Evolutionary conservation across 1,140 invertebrate genomes (phyloP).

Genomic region (Drosophila bocki): DNA sequence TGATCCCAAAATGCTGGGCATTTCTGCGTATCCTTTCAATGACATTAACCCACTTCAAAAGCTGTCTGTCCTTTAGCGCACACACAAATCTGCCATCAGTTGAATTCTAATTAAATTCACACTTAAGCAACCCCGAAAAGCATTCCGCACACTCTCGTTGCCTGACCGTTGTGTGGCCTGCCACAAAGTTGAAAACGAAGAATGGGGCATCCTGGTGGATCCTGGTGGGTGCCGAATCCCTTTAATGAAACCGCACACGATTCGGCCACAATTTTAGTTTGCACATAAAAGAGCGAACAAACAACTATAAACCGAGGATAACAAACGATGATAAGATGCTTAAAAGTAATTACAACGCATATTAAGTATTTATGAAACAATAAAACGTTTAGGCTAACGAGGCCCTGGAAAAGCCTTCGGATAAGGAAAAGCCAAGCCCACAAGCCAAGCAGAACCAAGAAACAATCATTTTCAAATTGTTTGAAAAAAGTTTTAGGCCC

Average conservation of each 20-base stretch:
- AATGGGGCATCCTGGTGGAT: neutral
- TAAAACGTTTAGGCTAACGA: conserved; percentile 69
- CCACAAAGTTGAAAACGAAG: conserved; percentile 48
- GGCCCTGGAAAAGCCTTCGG: conserved; percentile 14
- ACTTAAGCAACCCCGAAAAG: conserved; percentile 28
- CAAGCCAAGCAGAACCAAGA: conserved; percentile 26
- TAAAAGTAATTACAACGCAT: conserved; percentile 73
- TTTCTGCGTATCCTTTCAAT: conserved; percentile 9
- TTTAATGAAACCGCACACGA: conserved; percentile 42
- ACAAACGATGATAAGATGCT: conserved; percentile 63
- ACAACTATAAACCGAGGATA: conserved; percentile 36
- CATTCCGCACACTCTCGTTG: conserved; percentile 46
- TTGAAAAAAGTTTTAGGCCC: conserved; percentile 47
- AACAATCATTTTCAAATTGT: conserved; percentile 62
- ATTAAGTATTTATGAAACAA: conserved; percentile 82
- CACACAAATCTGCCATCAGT: conserved; percentile 42
- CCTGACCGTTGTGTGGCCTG: conserved; percentile 42
- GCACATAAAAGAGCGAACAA: conserved; percentile 18
- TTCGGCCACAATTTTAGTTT: conserved; percentile 49
- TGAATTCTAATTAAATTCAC: conserved; percentile 77
- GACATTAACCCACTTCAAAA: conserved; percentile 57
- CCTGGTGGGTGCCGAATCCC: conserved; percentile 5
- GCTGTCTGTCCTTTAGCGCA: conserved; percentile 10
- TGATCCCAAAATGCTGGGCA: conserved; percentile 8
- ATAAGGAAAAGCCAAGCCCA: conserved; percentile 10